These are phyloP conservation scores for Odobenus rosmarus DNA, from an alignment of 2,113 vertebrate genomes.

Conservation along the genomic window DNA sequence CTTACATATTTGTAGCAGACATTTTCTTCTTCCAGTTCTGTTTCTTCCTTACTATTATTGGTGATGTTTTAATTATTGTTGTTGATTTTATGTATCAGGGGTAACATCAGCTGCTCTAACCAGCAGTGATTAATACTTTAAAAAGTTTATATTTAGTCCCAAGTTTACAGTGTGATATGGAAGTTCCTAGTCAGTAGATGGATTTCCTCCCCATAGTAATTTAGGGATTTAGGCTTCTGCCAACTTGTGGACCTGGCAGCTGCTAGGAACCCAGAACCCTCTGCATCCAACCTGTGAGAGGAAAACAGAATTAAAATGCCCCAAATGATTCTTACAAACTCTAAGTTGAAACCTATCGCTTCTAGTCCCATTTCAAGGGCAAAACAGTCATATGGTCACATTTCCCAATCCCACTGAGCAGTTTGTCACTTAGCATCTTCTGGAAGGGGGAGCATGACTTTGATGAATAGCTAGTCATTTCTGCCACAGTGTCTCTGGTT, in stretches of 20 bases:
- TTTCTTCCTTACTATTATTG: neutral
- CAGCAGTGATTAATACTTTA: neutral
- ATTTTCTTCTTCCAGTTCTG: conserved; percentile 13
- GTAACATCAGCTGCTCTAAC: neutral
- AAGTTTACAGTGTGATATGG: neutral
- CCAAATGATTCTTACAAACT: neutral
- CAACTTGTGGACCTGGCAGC: neutral
- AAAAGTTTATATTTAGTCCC: neutral
- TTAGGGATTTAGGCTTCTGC: neutral
- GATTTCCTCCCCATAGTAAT: neutral
- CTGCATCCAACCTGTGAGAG: neutral
- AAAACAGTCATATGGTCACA: neutral
- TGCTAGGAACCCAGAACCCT: neutral
- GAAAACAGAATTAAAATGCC: neutral
- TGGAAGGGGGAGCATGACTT: neutral
- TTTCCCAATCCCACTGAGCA: neutral
- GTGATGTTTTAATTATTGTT: neutral
- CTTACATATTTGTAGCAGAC: neutral
- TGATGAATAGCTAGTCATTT: neutral
- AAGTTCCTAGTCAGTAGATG: neutral
- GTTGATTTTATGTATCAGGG: neutral
- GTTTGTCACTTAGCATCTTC: neutral
- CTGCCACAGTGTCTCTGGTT: neutral
- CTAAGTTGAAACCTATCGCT: neutral
- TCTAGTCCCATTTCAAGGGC: neutral